Evolutionary conservation across 2,113 vertebrate species (phyloP).

Genomic region (Melozone crissalis): DNA sequence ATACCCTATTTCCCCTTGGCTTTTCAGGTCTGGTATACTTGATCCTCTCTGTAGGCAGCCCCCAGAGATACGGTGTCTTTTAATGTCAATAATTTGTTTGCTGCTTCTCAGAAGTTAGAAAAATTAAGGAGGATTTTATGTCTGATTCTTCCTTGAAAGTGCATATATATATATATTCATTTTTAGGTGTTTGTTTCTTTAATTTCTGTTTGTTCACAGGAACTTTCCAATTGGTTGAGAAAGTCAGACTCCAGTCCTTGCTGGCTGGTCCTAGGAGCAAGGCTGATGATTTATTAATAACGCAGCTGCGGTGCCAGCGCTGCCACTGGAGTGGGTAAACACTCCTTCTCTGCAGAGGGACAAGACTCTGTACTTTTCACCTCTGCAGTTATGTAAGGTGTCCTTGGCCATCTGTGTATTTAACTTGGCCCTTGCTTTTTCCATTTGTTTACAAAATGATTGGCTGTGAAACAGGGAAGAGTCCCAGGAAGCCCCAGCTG

Average conservation of each 20-base stretch:
- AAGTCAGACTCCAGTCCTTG: background rate
- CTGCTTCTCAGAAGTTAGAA: background rate
- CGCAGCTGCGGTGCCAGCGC: background rate
- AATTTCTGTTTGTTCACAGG: background rate
- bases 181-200: background rate
- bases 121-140: fast-evolving
- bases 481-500: background rate
- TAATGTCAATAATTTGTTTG: background rate
- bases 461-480: background rate
- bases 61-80: background rate
- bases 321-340: background rate
- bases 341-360: background rate
- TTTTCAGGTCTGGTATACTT: background rate
- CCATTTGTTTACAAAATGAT: background rate
- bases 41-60: background rate
- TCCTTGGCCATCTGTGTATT: background rate
- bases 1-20: background rate
- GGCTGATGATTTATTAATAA: conserved; percentile 23
- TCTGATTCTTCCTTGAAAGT: background rate
- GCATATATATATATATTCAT: background rate
- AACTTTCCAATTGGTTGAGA: background rate
- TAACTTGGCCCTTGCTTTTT: background rate
- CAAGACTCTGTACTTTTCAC: conserved; percentile 20
- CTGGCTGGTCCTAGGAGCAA: background rate
- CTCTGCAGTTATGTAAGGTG: background rate